Percentiles rank a stretch among this genome's conserved stretches.
Evolutionary conservation across 2,888 invertebrate species (phyloP).

Genomic region (Morpho helenor): DNA sequence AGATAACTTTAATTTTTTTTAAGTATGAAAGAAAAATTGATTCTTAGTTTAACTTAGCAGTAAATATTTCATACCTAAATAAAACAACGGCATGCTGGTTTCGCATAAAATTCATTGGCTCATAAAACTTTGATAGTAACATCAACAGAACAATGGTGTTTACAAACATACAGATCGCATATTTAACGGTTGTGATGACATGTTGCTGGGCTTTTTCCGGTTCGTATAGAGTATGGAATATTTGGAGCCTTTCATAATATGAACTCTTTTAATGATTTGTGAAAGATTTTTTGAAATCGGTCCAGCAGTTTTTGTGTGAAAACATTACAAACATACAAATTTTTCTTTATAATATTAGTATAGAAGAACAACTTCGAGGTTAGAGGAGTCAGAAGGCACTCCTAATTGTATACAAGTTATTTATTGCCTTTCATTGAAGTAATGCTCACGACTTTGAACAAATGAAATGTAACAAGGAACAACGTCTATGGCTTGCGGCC

Average conservation of each 20-base stretch:
- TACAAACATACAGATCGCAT: constrained; percentile 17
- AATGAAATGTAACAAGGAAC: neutral
- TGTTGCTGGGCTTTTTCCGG: neutral
- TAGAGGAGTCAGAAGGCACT: too few species aligned
- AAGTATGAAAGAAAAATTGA: too few species aligned
- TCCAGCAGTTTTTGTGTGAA: too few species aligned
- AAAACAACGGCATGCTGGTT: neutral
- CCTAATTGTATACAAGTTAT: too few species aligned
- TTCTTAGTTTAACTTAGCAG: too few species aligned
- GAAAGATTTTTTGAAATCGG: too few species aligned
- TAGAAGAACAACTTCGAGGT: too few species aligned
- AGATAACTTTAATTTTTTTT: too few species aligned
- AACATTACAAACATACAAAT: too few species aligned
- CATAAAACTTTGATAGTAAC: neutral
- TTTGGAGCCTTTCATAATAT: too few species aligned
- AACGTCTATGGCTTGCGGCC: neutral
- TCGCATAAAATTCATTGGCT: neutral
- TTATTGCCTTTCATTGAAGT: neutral
- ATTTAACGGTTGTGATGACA: constrained; percentile 10
- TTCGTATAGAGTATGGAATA: neutral
- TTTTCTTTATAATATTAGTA: too few species aligned
- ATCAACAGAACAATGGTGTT: constrained; percentile 20
- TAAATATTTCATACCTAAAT: neutral
- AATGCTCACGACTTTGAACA: constrained; percentile 5
- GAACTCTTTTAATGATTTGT: too few species aligned